Percentiles rank a stretch among this genome's conserved stretches.
These are phyloP conservation scores for Bagarius yarrelli DNA, from an alignment of 2,113 vertebrate genomes.

Conservation along the genomic window DNA sequence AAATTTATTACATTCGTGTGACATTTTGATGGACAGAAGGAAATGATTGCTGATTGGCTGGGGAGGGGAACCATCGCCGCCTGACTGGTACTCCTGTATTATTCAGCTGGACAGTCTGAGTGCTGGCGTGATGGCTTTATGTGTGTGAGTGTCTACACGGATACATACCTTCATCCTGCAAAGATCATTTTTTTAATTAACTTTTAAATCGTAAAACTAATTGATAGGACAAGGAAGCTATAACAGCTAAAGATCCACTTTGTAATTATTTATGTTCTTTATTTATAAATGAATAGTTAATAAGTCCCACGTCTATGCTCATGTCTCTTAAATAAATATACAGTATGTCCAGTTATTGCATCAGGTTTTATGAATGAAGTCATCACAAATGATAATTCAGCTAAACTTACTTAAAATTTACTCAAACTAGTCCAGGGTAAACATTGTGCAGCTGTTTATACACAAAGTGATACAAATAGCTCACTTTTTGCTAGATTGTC, in stretches of 20 bases:
- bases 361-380: neutral
- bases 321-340: neutral
- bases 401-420: neutral
- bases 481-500: neutral
- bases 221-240: neutral
- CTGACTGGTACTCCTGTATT: constrained; percentile 59
- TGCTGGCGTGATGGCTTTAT: constrained; percentile 29
- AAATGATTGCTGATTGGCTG: constrained; percentile 59
- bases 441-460: constrained; percentile 32
- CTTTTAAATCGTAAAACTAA: neutral
- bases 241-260: neutral
- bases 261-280: neutral
- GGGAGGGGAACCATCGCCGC: constrained; percentile 30
- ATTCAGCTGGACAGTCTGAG: constrained; percentile 58
- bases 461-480: constrained; percentile 1
- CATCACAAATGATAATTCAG: neutral
- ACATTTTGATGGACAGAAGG: constrained; percentile 53
- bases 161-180: constrained; percentile 15
- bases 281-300: neutral
- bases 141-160: neutral
- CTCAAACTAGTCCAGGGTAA: constrained; percentile 6
- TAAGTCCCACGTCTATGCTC: neutral
- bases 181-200: neutral
- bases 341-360: neutral
- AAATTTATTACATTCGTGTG: constrained; percentile 50